phyloP scores from a whole-genome alignment of 2,113 vertebrate genomes.

The Triplophysa siluroides region DNA sequence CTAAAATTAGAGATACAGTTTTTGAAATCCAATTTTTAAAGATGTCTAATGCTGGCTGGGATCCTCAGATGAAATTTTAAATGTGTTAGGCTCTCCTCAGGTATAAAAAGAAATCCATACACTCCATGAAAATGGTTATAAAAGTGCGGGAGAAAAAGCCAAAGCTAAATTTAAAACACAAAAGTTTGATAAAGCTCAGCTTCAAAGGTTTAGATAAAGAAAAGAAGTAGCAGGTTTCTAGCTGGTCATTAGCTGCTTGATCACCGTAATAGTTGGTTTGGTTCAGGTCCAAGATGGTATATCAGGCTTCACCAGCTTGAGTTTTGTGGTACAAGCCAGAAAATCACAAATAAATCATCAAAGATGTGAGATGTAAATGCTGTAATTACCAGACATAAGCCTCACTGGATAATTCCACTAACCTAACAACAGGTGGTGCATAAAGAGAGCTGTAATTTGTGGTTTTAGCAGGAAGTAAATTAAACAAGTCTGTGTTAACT shows the following conservation, averaged over 20 bases:
- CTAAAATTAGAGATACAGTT: too few species aligned
- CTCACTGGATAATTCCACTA: slow-evolving; percentile 61
- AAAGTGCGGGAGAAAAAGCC: too few species aligned
- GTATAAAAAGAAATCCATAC: neutral
- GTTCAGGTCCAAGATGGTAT: too few species aligned
- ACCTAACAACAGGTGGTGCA: slow-evolving; percentile 58
- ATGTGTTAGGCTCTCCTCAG: neutral
- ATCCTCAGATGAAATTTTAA: neutral
- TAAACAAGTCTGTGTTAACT: slow-evolving; percentile 38
- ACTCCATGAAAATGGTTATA: too few species aligned
- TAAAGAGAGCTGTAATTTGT: slow-evolving; percentile 60
- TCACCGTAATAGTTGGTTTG: too few species aligned
- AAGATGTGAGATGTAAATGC: slow-evolving; percentile 48
- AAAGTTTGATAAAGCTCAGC: neutral
- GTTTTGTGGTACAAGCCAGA: slow-evolving; percentile 17
- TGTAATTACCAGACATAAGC: slow-evolving; percentile 56
- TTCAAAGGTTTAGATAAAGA: neutral
- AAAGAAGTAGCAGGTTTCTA: neutral
- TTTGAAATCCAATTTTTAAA: neutral
- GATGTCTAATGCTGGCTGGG: neutral
- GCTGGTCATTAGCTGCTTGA: too few species aligned
- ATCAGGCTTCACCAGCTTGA: neutral
- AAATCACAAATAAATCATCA: slow-evolving; percentile 53
- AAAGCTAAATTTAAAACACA: too few species aligned
- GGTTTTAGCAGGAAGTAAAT: slow-evolving; percentile 56